These are phyloP conservation scores for Silurus aristotelis DNA, from an alignment of 2,797 vertebrate genomes.

Conservation along the genomic window DNA sequence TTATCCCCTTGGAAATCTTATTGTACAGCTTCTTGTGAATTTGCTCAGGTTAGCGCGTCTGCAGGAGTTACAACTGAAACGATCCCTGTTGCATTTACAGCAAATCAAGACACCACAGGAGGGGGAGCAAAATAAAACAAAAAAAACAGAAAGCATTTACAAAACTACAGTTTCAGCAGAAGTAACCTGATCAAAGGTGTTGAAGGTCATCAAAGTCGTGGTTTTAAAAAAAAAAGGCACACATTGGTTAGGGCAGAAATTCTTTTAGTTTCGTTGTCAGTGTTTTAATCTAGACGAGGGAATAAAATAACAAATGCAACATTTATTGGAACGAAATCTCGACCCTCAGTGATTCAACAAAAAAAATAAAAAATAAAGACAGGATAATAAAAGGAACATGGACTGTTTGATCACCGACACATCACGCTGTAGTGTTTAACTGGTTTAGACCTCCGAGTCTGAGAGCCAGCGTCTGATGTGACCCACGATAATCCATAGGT, in stretches of 20 bases:
- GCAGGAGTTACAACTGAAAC: constrained; percentile 61
- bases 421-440: background rate
- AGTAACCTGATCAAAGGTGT: constrained; percentile 78
- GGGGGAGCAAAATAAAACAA: constrained; percentile 44
- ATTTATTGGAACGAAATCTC: background rate
- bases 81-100: constrained; percentile 57
- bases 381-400: background rate
- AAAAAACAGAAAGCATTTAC: constrained; percentile 67
- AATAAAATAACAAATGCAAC: constrained; percentile 2
- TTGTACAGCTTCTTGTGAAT: constrained; percentile 36
- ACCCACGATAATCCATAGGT: background rate
- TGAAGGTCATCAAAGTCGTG: constrained; percentile 81
- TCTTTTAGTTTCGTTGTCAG: constrained; percentile 51
- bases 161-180: constrained; percentile 79
- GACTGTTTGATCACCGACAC: background rate
- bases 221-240: constrained; percentile 83
- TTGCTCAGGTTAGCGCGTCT: constrained; percentile 45
- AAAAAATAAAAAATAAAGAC: background rate
- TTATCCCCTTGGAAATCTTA: constrained; percentile 33
- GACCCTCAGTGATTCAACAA: background rate
- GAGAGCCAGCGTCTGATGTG: background rate
- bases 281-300: constrained; percentile 54
- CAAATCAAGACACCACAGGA: constrained; percentile 65
- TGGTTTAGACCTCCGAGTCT: background rate
- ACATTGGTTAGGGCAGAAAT: constrained; percentile 83